Conservation (phyloP, 1,140 invertebrate species). For the Drosophila setifemur region DNA sequence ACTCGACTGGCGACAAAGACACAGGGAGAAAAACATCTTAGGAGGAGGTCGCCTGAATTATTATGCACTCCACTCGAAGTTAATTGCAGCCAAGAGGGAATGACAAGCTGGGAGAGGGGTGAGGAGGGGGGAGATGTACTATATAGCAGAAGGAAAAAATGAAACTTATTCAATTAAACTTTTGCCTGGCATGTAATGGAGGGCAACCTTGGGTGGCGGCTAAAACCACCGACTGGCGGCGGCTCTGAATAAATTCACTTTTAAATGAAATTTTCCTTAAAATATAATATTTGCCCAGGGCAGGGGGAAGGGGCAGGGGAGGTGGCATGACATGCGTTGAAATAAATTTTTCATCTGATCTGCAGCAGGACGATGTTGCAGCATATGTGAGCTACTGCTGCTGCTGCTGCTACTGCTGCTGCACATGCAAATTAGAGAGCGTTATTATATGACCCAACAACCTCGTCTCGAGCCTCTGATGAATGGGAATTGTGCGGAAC, state of each 20-base stretch:
- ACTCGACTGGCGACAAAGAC: slow-evolving; percentile 12
- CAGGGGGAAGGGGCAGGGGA: neutral
- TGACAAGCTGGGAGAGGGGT: slow-evolving; percentile 2
- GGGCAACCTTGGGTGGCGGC: slow-evolving; percentile 32
- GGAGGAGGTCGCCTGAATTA: slow-evolving; percentile 33
- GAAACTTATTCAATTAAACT: slow-evolving; percentile 77
- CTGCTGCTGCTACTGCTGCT: slow-evolving; percentile 3
- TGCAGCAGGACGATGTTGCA: no score
- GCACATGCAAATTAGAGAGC: slow-evolving; percentile 75
- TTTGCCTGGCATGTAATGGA: slow-evolving; percentile 52
- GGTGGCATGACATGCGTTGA: slow-evolving; percentile 63
- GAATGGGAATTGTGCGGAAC: slow-evolving; percentile 45
- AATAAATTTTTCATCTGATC: slow-evolving; percentile 50
- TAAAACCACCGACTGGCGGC: slow-evolving; percentile 28
- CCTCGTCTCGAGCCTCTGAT: slow-evolving; percentile 58
- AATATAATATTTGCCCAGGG: slow-evolving; percentile 61
- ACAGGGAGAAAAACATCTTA: slow-evolving; percentile 30
- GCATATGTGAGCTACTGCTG: no score
- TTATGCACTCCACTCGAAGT: slow-evolving; percentile 65
- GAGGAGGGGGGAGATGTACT: no score
- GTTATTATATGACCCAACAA: slow-evolving; percentile 63
- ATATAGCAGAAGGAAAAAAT: slow-evolving; percentile 15
- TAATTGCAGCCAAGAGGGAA: slow-evolving; percentile 51
- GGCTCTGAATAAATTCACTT: slow-evolving; percentile 62
- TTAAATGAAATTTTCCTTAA: slow-evolving; percentile 76